phyloP scores from a whole-genome alignment of 2,113 vertebrate genomes.

The Mustela lutreola region DNA sequence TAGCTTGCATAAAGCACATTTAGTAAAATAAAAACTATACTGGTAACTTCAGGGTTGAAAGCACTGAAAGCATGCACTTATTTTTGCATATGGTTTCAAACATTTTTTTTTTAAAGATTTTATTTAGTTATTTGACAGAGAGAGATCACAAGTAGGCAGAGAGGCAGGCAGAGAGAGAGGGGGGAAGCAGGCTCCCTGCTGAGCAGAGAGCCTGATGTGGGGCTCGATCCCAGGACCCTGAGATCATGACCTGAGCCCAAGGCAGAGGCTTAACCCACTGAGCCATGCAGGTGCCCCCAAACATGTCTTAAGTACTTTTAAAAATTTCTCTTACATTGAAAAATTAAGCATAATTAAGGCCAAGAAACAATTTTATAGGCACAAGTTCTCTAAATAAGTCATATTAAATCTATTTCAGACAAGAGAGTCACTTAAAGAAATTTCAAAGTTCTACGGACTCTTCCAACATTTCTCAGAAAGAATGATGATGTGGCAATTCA shows the following conservation, averaged over 20 bases:
- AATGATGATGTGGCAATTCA: slow-evolving; percentile 88
- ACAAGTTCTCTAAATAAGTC: background rate
- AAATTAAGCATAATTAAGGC: background rate
- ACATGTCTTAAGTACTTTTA: background rate
- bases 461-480: background rate
- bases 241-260: too few species aligned
- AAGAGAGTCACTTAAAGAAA: background rate
- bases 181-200: too few species aligned
- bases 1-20: background rate
- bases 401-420: background rate
- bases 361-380: background rate
- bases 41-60: background rate
- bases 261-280: too few species aligned
- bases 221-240: too few species aligned
- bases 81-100: slow-evolving; percentile 12
- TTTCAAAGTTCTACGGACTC: background rate
- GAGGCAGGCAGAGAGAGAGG: too few species aligned
- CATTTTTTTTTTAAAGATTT: background rate
- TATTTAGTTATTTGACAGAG: too few species aligned
- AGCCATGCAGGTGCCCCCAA: background rate
- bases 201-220: too few species aligned
- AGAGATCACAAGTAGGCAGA: too few species aligned
- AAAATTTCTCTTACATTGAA: background rate
- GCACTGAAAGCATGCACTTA: background rate
- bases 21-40: background rate